Conservation (phyloP, 2,888 invertebrate genomes). For the Leptarthrus brevirostris region DNA sequence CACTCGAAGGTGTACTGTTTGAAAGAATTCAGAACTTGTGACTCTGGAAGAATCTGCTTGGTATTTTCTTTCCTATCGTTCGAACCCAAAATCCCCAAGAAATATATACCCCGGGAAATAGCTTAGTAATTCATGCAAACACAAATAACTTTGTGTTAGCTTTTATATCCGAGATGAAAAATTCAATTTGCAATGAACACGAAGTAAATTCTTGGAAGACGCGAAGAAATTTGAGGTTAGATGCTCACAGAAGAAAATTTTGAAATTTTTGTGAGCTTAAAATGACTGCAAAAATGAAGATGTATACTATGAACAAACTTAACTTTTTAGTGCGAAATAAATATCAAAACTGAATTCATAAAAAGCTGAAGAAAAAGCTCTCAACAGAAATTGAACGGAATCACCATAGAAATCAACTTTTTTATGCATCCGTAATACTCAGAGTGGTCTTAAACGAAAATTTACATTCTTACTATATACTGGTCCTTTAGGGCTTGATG, state of each 20-base stretch:
- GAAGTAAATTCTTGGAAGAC: conserved; percentile 5
- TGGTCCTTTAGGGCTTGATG: too few relatives aligned
- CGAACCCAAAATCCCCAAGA: not conserved
- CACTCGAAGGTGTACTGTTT: too few relatives aligned
- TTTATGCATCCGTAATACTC: too few relatives aligned
- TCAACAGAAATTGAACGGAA: too few relatives aligned
- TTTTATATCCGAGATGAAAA: conserved; percentile 8
- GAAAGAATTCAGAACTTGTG: too few relatives aligned
- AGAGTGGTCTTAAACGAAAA: too few relatives aligned
- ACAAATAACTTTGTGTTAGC: conserved; percentile 17
- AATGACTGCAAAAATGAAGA: not conserved
- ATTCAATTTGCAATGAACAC: not conserved
- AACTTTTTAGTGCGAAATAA: too few relatives aligned
- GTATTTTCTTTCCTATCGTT: conserved; percentile 1
- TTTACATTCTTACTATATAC: too few relatives aligned
- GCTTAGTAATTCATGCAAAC: conserved; percentile 35
- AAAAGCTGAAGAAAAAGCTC: too few relatives aligned
- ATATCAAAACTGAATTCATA: too few relatives aligned
- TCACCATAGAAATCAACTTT: too few relatives aligned
- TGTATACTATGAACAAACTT: not conserved
- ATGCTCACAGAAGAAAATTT: conserved; percentile 16
- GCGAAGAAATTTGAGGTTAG: conserved; percentile 26
- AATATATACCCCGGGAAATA: not conserved
- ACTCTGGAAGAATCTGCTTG: not conserved
- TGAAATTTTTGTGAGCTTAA: not conserved